Evolutionary conservation across 1,140 invertebrate genomes (phyloP).

Genomic region (Bombus turneri): DNA sequence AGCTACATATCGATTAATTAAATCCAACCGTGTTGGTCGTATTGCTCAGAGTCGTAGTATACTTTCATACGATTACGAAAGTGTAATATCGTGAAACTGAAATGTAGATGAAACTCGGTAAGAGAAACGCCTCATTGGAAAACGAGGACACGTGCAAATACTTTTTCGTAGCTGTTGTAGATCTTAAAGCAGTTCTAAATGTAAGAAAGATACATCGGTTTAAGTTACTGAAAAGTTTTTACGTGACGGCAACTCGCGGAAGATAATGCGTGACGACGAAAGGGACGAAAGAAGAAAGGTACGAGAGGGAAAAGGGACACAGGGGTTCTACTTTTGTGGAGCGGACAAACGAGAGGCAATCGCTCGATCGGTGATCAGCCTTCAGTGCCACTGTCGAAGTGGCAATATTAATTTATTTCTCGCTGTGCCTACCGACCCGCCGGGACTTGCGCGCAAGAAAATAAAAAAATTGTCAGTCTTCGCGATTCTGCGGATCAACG

Average conservation of each 20-base stretch:
- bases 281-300: not conserved
- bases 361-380: constrained; percentile 59
- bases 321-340: constrained; percentile 35
- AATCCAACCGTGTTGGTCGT: no score
- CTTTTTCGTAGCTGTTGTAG: no score
- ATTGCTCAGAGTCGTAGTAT: not conserved
- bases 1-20: no score
- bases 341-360: constrained; percentile 65
- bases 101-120: not conserved
- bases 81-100: not conserved
- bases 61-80: not conserved
- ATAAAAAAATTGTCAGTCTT: constrained; percentile 35
- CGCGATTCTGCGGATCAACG: constrained; percentile 69
- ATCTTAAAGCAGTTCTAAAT: not conserved
- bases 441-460: constrained; percentile 42
- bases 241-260: not conserved
- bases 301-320: not conserved
- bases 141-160: no score
- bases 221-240: not conserved
- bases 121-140: no score
- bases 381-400: constrained; percentile 63
- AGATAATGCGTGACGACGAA: not conserved
- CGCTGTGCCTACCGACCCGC: constrained; percentile 57
- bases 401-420: constrained; percentile 72
- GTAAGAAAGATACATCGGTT: not conserved